phyloP scores from a whole-genome alignment of 1,140 invertebrate genomes.

The Pollicipes pollicipes region DNA sequence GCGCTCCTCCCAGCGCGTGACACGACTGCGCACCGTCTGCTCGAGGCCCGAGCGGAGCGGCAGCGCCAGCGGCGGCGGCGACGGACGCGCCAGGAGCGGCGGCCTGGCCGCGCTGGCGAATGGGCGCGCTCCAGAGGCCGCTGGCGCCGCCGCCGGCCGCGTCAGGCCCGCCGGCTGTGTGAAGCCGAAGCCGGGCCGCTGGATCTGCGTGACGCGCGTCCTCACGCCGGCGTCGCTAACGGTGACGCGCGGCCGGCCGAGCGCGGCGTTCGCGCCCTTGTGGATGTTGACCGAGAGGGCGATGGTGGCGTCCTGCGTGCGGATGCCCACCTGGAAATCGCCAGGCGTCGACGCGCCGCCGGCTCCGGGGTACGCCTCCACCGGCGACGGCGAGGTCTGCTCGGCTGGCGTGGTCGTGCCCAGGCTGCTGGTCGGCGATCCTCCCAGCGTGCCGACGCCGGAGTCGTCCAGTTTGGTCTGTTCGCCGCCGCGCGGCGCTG shows the following conservation, averaged over 20 bases:
- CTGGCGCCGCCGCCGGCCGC: neutral
- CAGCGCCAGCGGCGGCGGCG: neutral
- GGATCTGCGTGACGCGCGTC: neutral
- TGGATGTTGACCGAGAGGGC: conserved; percentile 1
- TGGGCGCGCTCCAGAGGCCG: neutral
- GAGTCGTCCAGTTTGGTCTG: too few species aligned
- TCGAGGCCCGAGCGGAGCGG: neutral
- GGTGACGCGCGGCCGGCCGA: neutral
- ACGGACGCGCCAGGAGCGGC: neutral
- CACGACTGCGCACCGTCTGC: neutral
- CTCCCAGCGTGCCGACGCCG: too few species aligned
- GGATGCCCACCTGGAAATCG: neutral
- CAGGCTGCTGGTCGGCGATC: too few species aligned
- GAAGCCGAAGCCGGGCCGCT: neutral
- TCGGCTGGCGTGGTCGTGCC: too few species aligned
- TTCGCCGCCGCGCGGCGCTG: too few species aligned
- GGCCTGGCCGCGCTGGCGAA: neutral
- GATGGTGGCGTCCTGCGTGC: neutral
- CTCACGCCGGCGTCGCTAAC: neutral
- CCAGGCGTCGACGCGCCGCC: too few species aligned
- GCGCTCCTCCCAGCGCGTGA: neutral
- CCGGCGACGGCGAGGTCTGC: too few species aligned
- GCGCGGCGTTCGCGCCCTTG: neutral
- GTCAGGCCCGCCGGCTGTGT: neutral
- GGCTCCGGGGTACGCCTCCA: too few species aligned